Base-by-base conservation (phyloP, 2,113 vertebrate genomes). In the Dasypus novemcinctus region DNA sequence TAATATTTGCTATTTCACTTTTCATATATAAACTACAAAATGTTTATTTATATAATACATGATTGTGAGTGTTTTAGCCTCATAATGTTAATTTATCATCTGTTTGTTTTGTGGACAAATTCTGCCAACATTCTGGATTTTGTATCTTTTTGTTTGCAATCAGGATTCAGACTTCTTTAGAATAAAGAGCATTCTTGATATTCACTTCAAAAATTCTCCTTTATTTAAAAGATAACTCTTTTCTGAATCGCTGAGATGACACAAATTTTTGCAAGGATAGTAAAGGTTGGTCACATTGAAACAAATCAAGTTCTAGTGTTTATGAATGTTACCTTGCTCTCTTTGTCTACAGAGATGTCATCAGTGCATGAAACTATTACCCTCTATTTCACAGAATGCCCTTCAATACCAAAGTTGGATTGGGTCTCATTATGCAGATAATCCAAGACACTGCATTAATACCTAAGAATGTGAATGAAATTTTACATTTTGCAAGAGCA, bases 261-360 rank as follows among this genome's bases (percentile, higher is more conserved):
- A 46, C 13, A 23, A n/a, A 88, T 13, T 91, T 10, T 57, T 86
- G 2, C 0, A 49, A 84, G 9, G 36, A 38, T 46, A 17, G 15
- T 25, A 13, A 81, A 5, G 25, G 11, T 15, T 87, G 41, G n/a
- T 38, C 43, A 49, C 81, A 1, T 38, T 54, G 76, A 66, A 64
- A 4, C 2, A n/a, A 25, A 57, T 69, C 9, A 36, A 38, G 9
- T 1, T 21, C 4, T 15, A 25, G 23, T 31, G 25, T 43, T 27
- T 17, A 0, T 31, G 0, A 2, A 0, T 82, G 1, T 49, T 33
- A 13, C 15, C 41, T 1, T 31, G 5, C 10, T 61, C 5, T 66
- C 12, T 75, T 10, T 72, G 33, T 31, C 31, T 68, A n/a, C 14
- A 90, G 33, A 71, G 41, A 41, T 49, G 17, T 38, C 25, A 33